phyloP scores from a whole-genome alignment of 2,888 invertebrate species.

The Dione juno region DNA sequence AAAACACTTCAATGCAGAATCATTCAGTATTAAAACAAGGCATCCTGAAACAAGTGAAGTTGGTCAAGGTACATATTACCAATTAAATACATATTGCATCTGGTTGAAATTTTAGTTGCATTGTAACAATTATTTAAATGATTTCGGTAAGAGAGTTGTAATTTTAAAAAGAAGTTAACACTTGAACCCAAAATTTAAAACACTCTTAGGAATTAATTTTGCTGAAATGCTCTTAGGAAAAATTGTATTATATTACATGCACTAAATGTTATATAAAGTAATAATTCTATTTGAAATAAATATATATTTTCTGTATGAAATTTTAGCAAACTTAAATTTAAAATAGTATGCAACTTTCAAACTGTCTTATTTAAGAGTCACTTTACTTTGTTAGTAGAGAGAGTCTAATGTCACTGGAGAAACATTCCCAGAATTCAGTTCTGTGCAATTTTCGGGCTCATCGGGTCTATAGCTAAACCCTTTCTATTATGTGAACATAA shows the following conservation, averaged over 20 bases:
- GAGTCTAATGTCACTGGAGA: no score
- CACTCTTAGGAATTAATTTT: background rate
- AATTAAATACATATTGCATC: slow-evolving; percentile 18
- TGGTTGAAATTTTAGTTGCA: slow-evolving; percentile 4
- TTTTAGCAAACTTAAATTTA: background rate
- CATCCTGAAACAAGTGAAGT: slow-evolving; percentile 40
- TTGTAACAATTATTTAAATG: slow-evolving; percentile 7
- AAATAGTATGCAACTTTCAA: background rate
- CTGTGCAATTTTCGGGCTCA: no score
- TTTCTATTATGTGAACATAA: no score
- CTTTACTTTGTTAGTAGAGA: no score
- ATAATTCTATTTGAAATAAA: background rate
- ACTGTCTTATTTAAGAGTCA: no score
- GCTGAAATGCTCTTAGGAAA: background rate
- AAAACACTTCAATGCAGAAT: slow-evolving; percentile 11
- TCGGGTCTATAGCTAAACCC: no score
- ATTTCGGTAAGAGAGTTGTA: background rate
- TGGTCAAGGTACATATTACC: slow-evolving; percentile 42
- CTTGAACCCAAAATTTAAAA: background rate
- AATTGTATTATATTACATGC: background rate
- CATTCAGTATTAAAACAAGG: slow-evolving; percentile 37
- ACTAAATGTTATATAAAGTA: background rate
- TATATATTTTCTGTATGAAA: background rate
- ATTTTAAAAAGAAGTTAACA: background rate
- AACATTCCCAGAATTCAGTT: no score